Conservation (phyloP, 2,113 vertebrate genomes). For the Halcyon malimbica region DNA sequence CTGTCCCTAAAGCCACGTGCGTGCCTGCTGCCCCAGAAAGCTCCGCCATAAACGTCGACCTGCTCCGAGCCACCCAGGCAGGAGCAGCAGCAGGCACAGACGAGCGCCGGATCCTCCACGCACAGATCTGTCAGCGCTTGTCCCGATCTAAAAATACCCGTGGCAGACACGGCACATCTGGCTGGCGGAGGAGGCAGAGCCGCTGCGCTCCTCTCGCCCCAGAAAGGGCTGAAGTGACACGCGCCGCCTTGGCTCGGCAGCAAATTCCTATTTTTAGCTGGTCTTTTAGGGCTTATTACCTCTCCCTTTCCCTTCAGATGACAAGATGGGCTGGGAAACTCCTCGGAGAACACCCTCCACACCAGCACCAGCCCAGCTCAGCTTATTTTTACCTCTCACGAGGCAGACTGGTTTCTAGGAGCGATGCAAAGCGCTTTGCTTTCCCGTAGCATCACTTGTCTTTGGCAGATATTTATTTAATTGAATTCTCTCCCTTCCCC, state of each 20-base stretch:
- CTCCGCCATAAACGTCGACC: background rate
- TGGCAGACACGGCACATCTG: background rate
- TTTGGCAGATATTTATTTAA: background rate
- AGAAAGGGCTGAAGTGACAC: background rate
- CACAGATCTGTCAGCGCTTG: background rate
- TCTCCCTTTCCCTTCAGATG: background rate
- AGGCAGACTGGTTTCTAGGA: background rate
- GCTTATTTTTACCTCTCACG: background rate
- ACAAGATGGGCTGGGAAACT: background rate
- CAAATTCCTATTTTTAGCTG: background rate
- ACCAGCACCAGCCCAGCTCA: background rate
- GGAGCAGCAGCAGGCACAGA: background rate
- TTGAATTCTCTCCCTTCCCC: background rate
- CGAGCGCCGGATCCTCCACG: background rate
- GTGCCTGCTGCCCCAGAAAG: background rate
- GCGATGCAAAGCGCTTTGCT: fast-evolving
- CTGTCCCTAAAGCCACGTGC: background rate
- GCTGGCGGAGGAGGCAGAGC: background rate
- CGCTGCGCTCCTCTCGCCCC: background rate
- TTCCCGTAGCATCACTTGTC: background rate
- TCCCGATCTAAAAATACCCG: background rate
- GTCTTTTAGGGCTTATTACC: background rate
- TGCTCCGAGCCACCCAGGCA: background rate
- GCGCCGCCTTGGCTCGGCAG: background rate
- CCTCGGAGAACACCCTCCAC: fast-evolving